phyloP scores from a whole-genome alignment of 2,888 invertebrate genomes.

The Agrilus mali region DNA sequence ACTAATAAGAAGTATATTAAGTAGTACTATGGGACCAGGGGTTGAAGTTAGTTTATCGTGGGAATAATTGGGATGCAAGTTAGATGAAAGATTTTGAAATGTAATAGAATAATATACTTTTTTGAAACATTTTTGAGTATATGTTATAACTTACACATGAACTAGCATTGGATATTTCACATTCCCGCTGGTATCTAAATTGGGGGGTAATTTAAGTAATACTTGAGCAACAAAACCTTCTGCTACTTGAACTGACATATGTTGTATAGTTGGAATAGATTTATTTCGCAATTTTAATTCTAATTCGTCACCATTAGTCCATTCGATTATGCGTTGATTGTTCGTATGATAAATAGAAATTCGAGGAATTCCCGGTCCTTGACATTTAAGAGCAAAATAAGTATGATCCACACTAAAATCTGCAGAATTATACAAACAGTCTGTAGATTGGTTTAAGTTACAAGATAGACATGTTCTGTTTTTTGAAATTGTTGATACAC shows the following conservation, averaged over 20 bases:
- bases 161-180: slow-evolving; percentile 73
- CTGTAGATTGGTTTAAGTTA: slow-evolving; percentile 36
- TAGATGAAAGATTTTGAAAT: slow-evolving; percentile 1
- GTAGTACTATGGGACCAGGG: no score
- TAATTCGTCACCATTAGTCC: slow-evolving; percentile 56
- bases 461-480: slow-evolving; percentile 65
- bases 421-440: slow-evolving; percentile 57
- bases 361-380: slow-evolving; percentile 76
- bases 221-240: slow-evolving; percentile 63
- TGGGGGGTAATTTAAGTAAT: slow-evolving; percentile 58
- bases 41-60: no score
- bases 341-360: slow-evolving; percentile 46
- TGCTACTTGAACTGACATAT: slow-evolving; percentile 49
- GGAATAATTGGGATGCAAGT: neutral
- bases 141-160: slow-evolving; percentile 57
- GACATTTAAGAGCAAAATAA: slow-evolving; percentile 63
- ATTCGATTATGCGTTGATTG: slow-evolving; percentile 34
- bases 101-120: neutral
- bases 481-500: slow-evolving; percentile 43
- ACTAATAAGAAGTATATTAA: no score
- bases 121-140: neutral
- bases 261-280: slow-evolving; percentile 44
- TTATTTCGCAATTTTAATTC: slow-evolving; percentile 36
- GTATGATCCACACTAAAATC: slow-evolving; percentile 53
- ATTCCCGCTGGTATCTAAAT: slow-evolving; percentile 50